Percentiles rank a stretch among this genome's conserved stretches.
These are phyloP conservation scores for Zaprionus obscuricornis DNA, from an alignment of 2,888 invertebrate genomes.

Conservation along the genomic window DNA sequence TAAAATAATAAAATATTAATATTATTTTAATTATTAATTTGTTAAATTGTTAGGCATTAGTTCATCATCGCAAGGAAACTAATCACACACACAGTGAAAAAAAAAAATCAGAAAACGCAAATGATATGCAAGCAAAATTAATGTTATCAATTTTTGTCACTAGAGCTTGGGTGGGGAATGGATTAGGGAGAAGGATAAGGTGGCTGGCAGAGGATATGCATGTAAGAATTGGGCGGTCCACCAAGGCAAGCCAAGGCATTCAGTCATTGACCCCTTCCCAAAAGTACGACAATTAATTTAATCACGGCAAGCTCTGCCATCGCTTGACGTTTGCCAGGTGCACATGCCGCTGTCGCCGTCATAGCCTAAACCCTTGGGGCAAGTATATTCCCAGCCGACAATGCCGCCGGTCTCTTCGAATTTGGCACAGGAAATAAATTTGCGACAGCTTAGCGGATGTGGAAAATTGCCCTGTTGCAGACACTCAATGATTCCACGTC, in stretches of 20 bases:
- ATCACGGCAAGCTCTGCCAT: constrained; percentile 89
- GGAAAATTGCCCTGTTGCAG: constrained; percentile 95
- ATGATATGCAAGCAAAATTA: too few relatives aligned
- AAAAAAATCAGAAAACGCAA: too few relatives aligned
- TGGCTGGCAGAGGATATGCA: constrained; percentile 20
- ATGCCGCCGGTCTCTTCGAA: constrained; percentile 91
- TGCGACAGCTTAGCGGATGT: constrained; percentile 94
- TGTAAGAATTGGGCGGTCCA: constrained; percentile 9
- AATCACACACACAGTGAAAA: too few relatives aligned
- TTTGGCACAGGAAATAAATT: constrained; percentile 95
- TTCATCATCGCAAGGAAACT: too few relatives aligned
- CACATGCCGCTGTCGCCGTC: constrained; percentile 96
- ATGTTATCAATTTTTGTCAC: too few relatives aligned
- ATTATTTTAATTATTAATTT: too few relatives aligned
- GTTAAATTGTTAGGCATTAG: too few relatives aligned
- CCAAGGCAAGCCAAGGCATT: constrained; percentile 30
- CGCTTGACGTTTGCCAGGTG: constrained; percentile 90
- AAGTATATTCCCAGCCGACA: constrained; percentile 94
- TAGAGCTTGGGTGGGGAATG: too few relatives aligned
- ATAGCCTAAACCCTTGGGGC: constrained; percentile 93
- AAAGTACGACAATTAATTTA: constrained; percentile 46
- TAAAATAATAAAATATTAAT: too few relatives aligned
- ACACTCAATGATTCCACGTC: constrained; percentile 91
- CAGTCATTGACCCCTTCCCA: constrained; percentile 51
- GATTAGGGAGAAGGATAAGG: too few relatives aligned